These are phyloP conservation scores for Drosophila teissieri DNA, from an alignment of 1,140 invertebrate genomes.

Conservation along the genomic window DNA sequence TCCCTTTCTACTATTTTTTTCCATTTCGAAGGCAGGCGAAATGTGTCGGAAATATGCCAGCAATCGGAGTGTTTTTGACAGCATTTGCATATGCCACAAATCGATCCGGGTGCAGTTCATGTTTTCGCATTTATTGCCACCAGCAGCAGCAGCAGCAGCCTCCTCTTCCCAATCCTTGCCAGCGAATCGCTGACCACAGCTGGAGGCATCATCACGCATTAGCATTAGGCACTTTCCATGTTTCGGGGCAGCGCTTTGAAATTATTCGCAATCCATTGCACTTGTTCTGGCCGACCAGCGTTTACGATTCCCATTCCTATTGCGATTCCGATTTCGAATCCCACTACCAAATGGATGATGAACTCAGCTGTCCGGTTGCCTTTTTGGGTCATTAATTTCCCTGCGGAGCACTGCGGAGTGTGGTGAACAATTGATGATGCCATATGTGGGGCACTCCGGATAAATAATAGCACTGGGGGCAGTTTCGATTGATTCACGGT, in stretches of 20 bases:
- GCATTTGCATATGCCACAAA: constrained; percentile 56
- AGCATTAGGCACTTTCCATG: constrained; percentile 36
- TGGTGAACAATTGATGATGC: constrained; percentile 36
- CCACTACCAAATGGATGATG: constrained; percentile 23
- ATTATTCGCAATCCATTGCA: constrained; percentile 49
- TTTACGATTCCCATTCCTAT: not conserved
- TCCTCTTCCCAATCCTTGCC: not conserved
- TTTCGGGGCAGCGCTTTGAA: constrained; percentile 11
- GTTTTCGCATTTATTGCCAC: constrained; percentile 51
- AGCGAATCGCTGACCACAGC: constrained; percentile 41
- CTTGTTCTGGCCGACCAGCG: constrained; percentile 2
- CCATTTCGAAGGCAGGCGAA: constrained; percentile 27
- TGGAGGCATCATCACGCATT: constrained; percentile 49
- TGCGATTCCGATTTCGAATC: not conserved
- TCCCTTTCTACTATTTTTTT: not conserved
- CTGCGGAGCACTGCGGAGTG: constrained; percentile 2
- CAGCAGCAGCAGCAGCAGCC: constrained; percentile 4
- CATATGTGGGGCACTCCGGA: constrained; percentile 21
- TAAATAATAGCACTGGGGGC: constrained; percentile 21
- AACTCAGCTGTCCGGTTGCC: constrained; percentile 39
- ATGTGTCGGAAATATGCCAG: constrained; percentile 55
- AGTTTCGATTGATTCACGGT: constrained; percentile 18
- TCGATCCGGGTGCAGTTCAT: constrained; percentile 27
- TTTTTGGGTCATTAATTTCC: constrained; percentile 35
- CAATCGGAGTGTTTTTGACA: constrained; percentile 54